Conservation (phyloP, 2,797 vertebrate genomes). For the Xenops minutus region DNA sequence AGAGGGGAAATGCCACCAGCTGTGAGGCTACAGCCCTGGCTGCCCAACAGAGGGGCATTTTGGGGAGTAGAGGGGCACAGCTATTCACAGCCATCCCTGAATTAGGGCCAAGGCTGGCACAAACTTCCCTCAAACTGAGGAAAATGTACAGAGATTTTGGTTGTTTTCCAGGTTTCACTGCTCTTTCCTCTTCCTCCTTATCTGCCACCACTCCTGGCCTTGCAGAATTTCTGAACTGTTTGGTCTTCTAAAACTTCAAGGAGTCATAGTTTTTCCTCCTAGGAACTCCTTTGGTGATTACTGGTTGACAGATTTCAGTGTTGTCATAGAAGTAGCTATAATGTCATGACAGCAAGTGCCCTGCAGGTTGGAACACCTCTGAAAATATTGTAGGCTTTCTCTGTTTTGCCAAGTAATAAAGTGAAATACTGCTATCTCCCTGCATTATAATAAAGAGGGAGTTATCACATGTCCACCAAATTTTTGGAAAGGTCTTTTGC, state of each 20-base stretch:
- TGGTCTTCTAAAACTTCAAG: neutral
- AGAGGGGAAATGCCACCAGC: neutral
- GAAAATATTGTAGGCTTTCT: neutral
- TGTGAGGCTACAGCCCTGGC: neutral
- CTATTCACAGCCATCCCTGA: neutral
- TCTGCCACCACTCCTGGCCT: neutral
- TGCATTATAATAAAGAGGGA: neutral
- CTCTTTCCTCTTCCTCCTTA: neutral
- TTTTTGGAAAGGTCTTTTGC: neutral
- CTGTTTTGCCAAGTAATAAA: neutral
- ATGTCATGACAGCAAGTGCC: neutral
- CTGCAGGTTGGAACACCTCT: neutral
- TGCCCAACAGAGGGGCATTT: accelerated
- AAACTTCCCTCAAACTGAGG: neutral
- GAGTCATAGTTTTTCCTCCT: neutral
- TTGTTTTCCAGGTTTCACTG: neutral
- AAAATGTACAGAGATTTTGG: neutral
- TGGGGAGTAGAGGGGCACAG: neutral
- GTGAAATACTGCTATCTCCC: neutral
- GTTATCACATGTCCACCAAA: neutral
- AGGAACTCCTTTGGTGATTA: neutral
- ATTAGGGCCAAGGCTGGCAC: neutral
- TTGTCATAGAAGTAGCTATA: neutral
- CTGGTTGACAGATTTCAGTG: neutral
- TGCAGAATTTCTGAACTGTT: neutral